phyloP scores from a whole-genome alignment of 2,797 vertebrate species.

The Epinephelus coioides region DNA sequence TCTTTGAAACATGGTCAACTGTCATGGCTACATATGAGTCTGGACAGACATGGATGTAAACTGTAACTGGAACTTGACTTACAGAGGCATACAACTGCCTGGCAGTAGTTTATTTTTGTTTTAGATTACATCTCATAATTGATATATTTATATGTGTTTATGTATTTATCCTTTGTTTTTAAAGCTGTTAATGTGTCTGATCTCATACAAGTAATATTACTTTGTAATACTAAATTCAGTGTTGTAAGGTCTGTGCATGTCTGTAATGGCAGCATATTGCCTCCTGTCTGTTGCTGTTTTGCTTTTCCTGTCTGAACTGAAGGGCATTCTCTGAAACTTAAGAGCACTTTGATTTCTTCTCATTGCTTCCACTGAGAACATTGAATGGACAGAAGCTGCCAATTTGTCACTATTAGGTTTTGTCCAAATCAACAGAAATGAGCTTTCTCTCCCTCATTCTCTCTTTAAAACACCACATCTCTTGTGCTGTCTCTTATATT shows the following conservation, averaged over 20 bases:
- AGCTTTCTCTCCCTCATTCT: neutral
- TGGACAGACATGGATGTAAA: no score
- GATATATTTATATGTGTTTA: neutral
- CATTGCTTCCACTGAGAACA: slow-evolving; percentile 9
- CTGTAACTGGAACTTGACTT: no score
- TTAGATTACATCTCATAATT: neutral
- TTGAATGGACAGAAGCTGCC: neutral
- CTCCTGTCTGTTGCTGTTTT: neutral
- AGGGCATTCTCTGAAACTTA: neutral
- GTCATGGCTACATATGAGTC: no score
- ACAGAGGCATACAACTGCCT: no score
- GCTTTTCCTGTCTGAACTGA: neutral
- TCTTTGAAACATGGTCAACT: no score
- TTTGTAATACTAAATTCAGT: neutral
- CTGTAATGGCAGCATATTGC: neutral
- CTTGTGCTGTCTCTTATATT: neutral
- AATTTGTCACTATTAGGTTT: neutral
- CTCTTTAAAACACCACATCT: neutral
- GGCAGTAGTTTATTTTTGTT: no score
- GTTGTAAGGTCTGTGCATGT: neutral
- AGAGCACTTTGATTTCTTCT: neutral
- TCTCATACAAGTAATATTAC: no score
- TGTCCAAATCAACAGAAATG: neutral
- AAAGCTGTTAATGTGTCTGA: neutral
- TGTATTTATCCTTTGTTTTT: no score